Evolutionary conservation across 37 sponge, comb jelly and placozoan genomes (phyloP), one percentile per base, ranked within the genome.

Genomic region (Geodia barretti): DNA sequence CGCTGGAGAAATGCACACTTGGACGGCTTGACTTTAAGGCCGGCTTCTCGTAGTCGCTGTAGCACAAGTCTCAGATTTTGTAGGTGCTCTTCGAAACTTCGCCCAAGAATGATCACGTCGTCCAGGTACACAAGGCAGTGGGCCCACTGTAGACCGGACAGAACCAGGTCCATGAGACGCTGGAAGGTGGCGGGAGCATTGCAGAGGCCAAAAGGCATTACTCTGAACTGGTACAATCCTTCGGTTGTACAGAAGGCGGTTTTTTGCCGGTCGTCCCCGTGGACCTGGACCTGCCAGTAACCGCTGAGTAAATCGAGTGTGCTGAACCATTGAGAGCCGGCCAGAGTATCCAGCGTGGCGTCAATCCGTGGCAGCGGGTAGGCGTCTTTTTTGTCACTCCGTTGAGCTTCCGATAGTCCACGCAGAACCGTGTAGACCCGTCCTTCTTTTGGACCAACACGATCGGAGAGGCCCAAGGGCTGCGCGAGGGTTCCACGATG

Each of bases 161-260:
- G n/a, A n/a, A n/a, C 76, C 60, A 88, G 62, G n/a, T 7, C 89
- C 83, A 0, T 64, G 71, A 26, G 80, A 29, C 89, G n/a, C 66
- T 89, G 89, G 35, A 80, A 80, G 26, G 70, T 80, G 20, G 80
- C 70, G 60, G 89, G 89, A 71, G 84, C 83, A 39, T 89, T 89
- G 41, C 36, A 41, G 28, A 89, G 73, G 4, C 78, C 89, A 62
- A 83, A 89, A 11, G 89, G 84, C 89, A 89, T 89, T 2, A 89
- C 89, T 34, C 54, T 69, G 67, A 89, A 89, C 60, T 89, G 74
- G 60, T 58, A 89, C 21, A 73, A 40, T 24, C 89, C 84, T 41
- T 83, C 37, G 0, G 74, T 60, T 36, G 89, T 89, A 47, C 62
- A 54, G 39, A 89, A 89, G 4, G 89, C 89, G 4, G 89, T 83